Evolutionary conservation across 2,797 vertebrate species (phyloP), one percentile per base, ranked within the genome.

Genomic region (Myotis vivesi): DNA sequence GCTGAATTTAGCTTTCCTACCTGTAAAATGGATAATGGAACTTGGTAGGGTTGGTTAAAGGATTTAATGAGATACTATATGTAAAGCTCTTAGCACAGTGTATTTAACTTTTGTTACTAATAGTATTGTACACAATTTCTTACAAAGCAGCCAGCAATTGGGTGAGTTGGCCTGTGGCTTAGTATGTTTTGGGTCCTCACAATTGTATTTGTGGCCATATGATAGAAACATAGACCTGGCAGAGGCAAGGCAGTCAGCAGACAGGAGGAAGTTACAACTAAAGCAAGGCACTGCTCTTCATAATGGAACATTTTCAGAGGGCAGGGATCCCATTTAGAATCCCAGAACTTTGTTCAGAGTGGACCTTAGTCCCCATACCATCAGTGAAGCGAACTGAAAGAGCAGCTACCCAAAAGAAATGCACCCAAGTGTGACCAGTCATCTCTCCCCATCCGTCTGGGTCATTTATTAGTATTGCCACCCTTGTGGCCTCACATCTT

Each of bases 1-100:
- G 86, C 36, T 91, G 87, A 85, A 51, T n/a, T 95, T 96, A 72
- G 59, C 36, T 92, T 96, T 95, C 71, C 38, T 94, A 8, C 87
- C 55, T 85, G 36, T 94, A 75, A 91, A 94, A 79, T 87, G 87
- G 55, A 89, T 92, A 49, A 66, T 85, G 38, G 57, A 51, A 93
- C 41, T 92, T 88, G 51, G 49, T 36, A 72, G 66, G 20, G 33
- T 89, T 93, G 44, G 23, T 91, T 79, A 84, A 94, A 93, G 72
- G 33, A 51, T 88, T 96, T 95, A 73, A 49, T 66, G 83, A 83
- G 83, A 66, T 95, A 82, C 82, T 76, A 11, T 85, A 89, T 87
- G 8, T 86, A 72, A 87, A 94, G 19, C 53, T 94, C 51, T 80
- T 59, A 89, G 84, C 33, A 25, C 6, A 79, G 20, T 57, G 16